Evolutionary conservation across 2,888 invertebrate genomes (phyloP), one percentile per base, ranked within the genome.

Genomic region (Ectemnius cavifrons): DNA sequence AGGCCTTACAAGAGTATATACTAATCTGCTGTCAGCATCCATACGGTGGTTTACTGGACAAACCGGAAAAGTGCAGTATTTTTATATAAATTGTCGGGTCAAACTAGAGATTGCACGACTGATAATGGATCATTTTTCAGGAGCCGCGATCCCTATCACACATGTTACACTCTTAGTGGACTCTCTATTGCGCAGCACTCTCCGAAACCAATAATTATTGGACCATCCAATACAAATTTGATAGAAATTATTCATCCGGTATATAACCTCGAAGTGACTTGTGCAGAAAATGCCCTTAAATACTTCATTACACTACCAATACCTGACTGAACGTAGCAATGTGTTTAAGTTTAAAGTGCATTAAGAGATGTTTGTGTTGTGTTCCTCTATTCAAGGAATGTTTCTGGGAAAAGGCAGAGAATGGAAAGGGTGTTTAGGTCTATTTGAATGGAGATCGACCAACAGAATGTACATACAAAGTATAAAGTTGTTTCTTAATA

Each of bases 121-220:
- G 37, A 37, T 11, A 37, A 37, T 37, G 8, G 37, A 37, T 37
- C 8, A 66, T 58, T 63, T 91, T 92, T 75, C 92, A 97, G 97
- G 89, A 93, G 94, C 63, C 93, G 95, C 83, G 99, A 99, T 92
- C 94, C 96, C 80, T 99, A 99, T 91, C 99, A 99, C 91, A 98
- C 99, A 0, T 99, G 99, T 91, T 99, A 99, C 89, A 95, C 96
- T 0, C 92, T 99, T 61, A 98, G 98, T 91, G 99, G 99, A 3
- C 92, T 99, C 60, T 96, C 99, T 16, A 94, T 99, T 73, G 96
- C 99, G 2, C 99, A 99, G 90, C 95, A 97, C 90, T 91, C 91
- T 13, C 87, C 86, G 27, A 66, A 70, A 64, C 82, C 86, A 14
- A 47, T 87, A 37, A 81, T 93, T 90, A 83, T 91, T 87, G 79